Evolutionary conservation across 1,140 invertebrate species (phyloP).

Genomic region (Diorhabda carinulata): DNA sequence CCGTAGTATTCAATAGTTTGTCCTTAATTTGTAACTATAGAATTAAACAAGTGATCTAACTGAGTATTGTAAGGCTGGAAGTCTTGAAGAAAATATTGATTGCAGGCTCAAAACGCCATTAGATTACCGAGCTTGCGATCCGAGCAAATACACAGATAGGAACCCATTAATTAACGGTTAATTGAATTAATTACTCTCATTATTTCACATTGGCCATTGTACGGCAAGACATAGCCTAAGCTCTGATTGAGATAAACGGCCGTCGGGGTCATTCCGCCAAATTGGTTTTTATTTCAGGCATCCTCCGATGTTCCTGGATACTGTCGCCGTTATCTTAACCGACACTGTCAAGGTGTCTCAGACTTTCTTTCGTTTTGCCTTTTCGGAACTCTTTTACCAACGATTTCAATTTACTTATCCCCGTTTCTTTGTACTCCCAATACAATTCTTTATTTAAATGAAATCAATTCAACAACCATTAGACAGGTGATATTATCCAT

Average conservation of each 20-base stretch:
- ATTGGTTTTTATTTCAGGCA: constrained; percentile 43
- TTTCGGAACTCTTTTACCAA: neutral
- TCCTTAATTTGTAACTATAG: neutral
- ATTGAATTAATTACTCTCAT: constrained; percentile 53
- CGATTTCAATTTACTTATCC: constrained; percentile 17
- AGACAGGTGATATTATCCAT: too few species aligned
- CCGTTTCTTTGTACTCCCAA: constrained; percentile 7
- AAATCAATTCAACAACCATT: neutral
- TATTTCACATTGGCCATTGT: constrained; percentile 48
- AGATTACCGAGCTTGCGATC: constrained; percentile 37
- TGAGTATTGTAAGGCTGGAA: neutral
- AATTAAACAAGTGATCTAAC: neutral
- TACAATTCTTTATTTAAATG: neutral
- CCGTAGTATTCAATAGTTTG: neutral
- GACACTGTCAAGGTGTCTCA: constrained; percentile 33
- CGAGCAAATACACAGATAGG: constrained; percentile 48
- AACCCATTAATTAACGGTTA: constrained; percentile 52
- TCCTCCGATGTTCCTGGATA: constrained; percentile 26
- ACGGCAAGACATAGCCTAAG: constrained; percentile 40
- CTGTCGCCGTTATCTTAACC: constrained; percentile 13
- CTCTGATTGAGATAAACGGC: constrained; percentile 44
- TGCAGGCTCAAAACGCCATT: constrained; percentile 50
- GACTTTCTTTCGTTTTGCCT: constrained; percentile 19
- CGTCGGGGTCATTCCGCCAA: constrained; percentile 40
- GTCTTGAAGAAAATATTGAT: constrained; percentile 44